A percentile compares a stretch with the other conserved stretches of the same genome.
Evolutionary conservation across 2,113 vertebrate genomes (phyloP).

Genomic region (Deroptyus accipitrinus): DNA sequence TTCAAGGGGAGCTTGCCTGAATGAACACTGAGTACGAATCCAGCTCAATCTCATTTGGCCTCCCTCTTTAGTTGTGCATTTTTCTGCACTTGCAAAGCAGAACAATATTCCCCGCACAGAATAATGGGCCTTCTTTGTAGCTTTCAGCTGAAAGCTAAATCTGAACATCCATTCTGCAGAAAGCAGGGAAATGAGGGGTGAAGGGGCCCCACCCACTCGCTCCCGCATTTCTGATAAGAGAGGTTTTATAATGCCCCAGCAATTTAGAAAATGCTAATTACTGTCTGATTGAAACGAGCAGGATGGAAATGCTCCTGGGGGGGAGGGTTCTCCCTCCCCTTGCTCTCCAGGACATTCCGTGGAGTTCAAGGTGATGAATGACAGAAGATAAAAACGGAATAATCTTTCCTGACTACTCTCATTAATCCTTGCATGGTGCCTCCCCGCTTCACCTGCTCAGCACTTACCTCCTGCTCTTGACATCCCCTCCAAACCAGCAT

Average conservation of each 20-base stretch:
- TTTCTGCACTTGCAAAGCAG: constrained; percentile 13
- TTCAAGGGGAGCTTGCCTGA: background rate
- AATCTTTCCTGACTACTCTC: background rate
- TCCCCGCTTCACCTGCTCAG: background rate
- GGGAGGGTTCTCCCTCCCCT: background rate
- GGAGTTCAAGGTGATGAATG: background rate
- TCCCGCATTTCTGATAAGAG: constrained; percentile 17
- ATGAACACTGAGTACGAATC: background rate
- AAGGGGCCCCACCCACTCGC: background rate
- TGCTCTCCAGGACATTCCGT: background rate
- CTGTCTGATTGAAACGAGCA: constrained; percentile 15
- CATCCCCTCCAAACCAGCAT: background rate
- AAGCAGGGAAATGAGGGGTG: constrained; percentile 42
- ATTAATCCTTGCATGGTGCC: background rate
- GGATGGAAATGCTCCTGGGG: background rate
- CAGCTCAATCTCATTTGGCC: background rate
- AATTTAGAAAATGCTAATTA: constrained; percentile 53
- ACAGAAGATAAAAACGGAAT: background rate
- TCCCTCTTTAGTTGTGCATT: background rate
- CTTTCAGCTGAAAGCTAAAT: constrained; percentile 25
- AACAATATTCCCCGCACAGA: background rate
- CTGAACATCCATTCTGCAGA: constrained; percentile 26
- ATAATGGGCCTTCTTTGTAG: constrained; percentile 1
- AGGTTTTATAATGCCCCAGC: background rate
- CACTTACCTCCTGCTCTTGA: background rate